phyloP scores from a whole-genome alignment of 2,888 invertebrate species.

The Exocentrus adspersus region DNA sequence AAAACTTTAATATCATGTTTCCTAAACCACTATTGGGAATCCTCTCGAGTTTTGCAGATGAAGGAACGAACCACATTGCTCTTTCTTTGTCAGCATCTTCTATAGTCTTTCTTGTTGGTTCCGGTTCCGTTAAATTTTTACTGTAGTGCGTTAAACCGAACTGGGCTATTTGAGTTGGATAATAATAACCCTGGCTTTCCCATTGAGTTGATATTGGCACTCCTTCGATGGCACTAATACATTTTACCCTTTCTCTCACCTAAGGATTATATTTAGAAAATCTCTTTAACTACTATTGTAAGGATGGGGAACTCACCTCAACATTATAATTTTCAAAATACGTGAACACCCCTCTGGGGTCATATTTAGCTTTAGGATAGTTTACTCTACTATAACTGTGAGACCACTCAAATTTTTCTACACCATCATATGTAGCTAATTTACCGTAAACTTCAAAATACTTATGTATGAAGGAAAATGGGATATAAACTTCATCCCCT shows the following conservation, averaged over 20 bases:
- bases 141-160: constrained; percentile 98
- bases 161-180: constrained; percentile 98
- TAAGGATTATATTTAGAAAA: too few species aligned
- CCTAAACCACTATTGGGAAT: constrained; percentile 70
- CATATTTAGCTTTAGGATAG: constrained; percentile 88
- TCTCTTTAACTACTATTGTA: too few species aligned
- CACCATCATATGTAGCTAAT: constrained; percentile 75
- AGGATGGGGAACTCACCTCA: constrained; percentile 91
- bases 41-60: constrained; percentile 72
- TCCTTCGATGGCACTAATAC: constrained; percentile 92
- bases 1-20: constrained; percentile 76
- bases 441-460: constrained; percentile 96
- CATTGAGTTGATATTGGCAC: constrained; percentile 97
- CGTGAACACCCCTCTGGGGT: constrained; percentile 90
- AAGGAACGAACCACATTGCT: constrained; percentile 80
- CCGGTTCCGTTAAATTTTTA: constrained; percentile 88
- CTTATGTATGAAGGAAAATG: constrained; percentile 91
- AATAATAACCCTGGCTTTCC: constrained; percentile 95
- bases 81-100: constrained; percentile 78
- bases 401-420: constrained; percentile 92
- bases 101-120: constrained; percentile 76
- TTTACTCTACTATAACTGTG: constrained; percentile 94
- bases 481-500: constrained; percentile 87
- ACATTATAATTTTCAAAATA: constrained; percentile 99
- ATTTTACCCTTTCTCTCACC: constrained; percentile 78